These are phyloP conservation scores for Montipora cactus DNA, from an alignment of 64 coral and sea anemone genomes.

Conservation along the genomic window DNA sequence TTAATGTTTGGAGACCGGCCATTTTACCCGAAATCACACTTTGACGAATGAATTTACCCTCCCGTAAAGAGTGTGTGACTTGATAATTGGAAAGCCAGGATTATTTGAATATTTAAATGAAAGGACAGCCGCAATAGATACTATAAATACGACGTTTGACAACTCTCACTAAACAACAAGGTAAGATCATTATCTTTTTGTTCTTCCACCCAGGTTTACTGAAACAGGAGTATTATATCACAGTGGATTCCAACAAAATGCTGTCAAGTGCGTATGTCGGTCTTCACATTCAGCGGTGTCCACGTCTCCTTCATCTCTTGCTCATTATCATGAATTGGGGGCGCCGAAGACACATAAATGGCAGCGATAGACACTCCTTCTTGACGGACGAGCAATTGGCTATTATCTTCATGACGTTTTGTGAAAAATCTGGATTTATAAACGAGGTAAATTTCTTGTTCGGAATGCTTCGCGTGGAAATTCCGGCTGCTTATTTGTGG, in stretches of 20 bases:
- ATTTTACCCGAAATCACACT: too few relatives aligned
- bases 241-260: conserved; percentile 43
- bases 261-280: conserved; percentile 60
- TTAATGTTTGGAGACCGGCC: too few relatives aligned
- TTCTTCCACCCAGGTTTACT: background rate
- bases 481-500: too few relatives aligned
- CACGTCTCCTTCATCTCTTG: conserved; percentile 70
- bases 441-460: conserved; percentile 44
- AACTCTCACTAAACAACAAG: background rate
- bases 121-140: too few relatives aligned
- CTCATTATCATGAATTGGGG: conserved; percentile 85
- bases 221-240: conserved; percentile 50
- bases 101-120: too few relatives aligned
- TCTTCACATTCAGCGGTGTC: conserved; percentile 74
- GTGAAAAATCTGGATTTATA: conserved; percentile 64
- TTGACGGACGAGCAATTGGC: conserved; percentile 65
- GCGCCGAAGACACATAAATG: conserved; percentile 59
- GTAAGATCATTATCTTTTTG: background rate
- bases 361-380: conserved; percentile 27
- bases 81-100: too few relatives aligned
- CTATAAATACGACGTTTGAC: too few relatives aligned
- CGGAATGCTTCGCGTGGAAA: too few relatives aligned
- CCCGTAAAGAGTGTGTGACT: too few relatives aligned
- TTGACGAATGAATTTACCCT: too few relatives aligned
- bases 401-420: conserved; percentile 70